Conservation (phyloP, 2,888 invertebrate species). For the Nowickia ferox region DNA sequence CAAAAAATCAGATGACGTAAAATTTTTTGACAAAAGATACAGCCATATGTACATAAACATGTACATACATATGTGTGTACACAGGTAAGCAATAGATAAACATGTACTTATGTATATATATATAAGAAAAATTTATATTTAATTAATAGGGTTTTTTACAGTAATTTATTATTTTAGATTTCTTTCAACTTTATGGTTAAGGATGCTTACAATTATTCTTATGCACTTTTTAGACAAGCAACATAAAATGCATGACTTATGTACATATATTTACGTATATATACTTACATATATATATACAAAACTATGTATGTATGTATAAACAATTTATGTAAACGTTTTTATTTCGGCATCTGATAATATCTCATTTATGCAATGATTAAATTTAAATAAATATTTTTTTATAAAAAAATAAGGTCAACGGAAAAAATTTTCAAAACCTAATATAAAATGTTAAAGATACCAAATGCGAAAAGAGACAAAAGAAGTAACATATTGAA, state of each 20-base stretch:
- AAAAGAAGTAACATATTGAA: background rate
- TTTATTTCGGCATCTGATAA: no score
- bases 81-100: background rate
- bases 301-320: background rate
- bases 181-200: no score
- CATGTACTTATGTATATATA: background rate
- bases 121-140: background rate
- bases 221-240: background rate
- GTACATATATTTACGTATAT: no score
- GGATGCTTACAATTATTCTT: background rate
- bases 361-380: no score
- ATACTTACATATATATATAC: background rate
- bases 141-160: no score
- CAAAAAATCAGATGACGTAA: conserved; percentile 7
- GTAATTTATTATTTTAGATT: no score
- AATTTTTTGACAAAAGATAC: background rate
- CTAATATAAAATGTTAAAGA: background rate
- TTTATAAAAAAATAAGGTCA: background rate
- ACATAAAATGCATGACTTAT: no score
- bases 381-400: background rate
- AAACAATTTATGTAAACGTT: background rate
- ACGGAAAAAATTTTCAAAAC: background rate
- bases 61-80: background rate
- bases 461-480: background rate
- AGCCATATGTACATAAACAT: background rate